phyloP scores from a whole-genome alignment of 2,113 vertebrate genomes.

The Myotis lucifugus region DNA sequence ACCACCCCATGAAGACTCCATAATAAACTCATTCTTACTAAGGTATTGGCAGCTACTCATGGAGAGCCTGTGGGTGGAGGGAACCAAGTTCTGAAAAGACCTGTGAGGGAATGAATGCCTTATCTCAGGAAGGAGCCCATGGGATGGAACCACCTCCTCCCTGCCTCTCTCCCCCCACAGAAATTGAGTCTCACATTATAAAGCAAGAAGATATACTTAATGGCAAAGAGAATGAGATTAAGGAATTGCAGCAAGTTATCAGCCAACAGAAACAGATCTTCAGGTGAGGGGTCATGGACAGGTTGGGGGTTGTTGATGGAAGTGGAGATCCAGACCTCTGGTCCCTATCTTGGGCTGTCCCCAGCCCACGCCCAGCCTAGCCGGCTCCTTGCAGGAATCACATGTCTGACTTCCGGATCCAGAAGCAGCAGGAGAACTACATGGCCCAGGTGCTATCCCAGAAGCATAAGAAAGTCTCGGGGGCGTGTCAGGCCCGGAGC shows the following conservation, averaged over 20 bases:
- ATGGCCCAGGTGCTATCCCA: constrained; percentile 54
- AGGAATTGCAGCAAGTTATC: constrained; percentile 74
- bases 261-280: constrained; percentile 81
- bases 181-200: constrained; percentile 72
- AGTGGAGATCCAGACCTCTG: constrained; percentile 43
- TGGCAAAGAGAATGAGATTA: constrained; percentile 79
- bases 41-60: not conserved
- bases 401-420: constrained; percentile 71
- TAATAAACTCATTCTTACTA: constrained; percentile 30
- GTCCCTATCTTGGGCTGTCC: constrained; percentile 6
- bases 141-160: constrained; percentile 59
- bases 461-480: constrained; percentile 69
- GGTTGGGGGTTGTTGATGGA: constrained; percentile 63
- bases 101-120: not conserved
- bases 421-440: constrained; percentile 79
- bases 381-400: constrained; percentile 72
- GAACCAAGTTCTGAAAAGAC: constrained; percentile 1
- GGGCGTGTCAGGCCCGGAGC: constrained; percentile 47
- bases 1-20: not conserved
- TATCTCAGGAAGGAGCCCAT: not conserved
- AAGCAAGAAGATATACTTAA: constrained; percentile 74
- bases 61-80: not conserved
- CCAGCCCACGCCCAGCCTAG: constrained; percentile 60
- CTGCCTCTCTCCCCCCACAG: constrained; percentile 77
- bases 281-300: constrained; percentile 77